Evolutionary conservation across 2,113 vertebrate genomes (phyloP).

Genomic region (Lipophrys pholis): DNA sequence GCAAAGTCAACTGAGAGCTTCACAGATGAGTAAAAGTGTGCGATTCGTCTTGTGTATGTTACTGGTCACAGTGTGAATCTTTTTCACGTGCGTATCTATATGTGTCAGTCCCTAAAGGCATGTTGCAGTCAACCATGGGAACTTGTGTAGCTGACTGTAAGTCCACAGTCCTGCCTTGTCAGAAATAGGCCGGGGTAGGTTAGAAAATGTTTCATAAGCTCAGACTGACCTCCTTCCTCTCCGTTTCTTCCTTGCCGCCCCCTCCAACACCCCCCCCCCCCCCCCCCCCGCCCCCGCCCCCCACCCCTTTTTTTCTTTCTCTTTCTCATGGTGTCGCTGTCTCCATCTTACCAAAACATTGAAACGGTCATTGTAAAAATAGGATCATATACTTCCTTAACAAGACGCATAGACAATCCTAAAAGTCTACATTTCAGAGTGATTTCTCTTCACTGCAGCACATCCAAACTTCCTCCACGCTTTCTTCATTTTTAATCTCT

Average conservation of each 20-base stretch:
- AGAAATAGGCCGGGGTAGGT: slow-evolving; percentile 82
- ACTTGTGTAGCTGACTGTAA: slow-evolving; percentile 65
- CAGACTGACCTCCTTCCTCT: slow-evolving; percentile 78
- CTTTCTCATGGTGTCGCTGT: slow-evolving; percentile 40
- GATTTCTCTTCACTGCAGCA: slow-evolving; percentile 37
- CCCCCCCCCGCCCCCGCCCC: slow-evolving; percentile 18
- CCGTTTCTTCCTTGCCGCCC: slow-evolving; percentile 37
- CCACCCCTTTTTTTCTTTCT: background rate
- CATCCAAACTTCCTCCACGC: slow-evolving; percentile 26
- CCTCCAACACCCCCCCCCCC: slow-evolving; percentile 2
- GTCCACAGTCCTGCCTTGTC: slow-evolving; percentile 70
- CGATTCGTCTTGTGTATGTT: slow-evolving; percentile 1
- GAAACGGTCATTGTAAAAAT: slow-evolving; percentile 40
- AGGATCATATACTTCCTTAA: slow-evolving; percentile 17
- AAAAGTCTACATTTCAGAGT: slow-evolving; percentile 15
- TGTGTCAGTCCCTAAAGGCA: slow-evolving; percentile 53
- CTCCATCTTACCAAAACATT: slow-evolving; percentile 44
- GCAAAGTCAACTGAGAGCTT: background rate
- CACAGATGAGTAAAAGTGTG: slow-evolving; percentile 15
- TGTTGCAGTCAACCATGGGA: slow-evolving; percentile 55
- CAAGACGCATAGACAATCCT: slow-evolving; percentile 5
- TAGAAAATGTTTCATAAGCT: slow-evolving; percentile 83
- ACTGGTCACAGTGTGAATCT: slow-evolving; percentile 24
- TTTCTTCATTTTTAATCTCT: slow-evolving; percentile 62
- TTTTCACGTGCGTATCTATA: slow-evolving; percentile 24